Evolutionary conservation across 1,140 invertebrate genomes (phyloP), one percentile per base, ranked within the genome.

Genomic region (Aphis gossypii): DNA sequence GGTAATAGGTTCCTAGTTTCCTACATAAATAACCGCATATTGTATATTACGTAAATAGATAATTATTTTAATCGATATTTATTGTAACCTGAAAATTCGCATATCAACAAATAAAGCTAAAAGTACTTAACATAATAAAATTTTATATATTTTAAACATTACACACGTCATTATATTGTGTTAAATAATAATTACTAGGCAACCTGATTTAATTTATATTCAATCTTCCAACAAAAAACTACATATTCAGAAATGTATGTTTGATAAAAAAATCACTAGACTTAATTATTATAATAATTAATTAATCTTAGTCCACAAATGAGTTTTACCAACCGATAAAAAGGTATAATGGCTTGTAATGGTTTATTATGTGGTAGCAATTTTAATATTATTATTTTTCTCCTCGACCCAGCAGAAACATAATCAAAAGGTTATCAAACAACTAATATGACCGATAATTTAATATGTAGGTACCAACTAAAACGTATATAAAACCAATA

Each of bases 361-460:
- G 60, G 60, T n/a, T 76, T 76, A n/a, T 76, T n/a, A 76, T 76
- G 30, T n/a, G 60, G 60, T 76, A 76, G 60, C 14, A 41, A 41
- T 4, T 76, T 76, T 76, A 76, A 76, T 76, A 76, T n/a, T 76
- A 76, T 76, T 76, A 76, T 76, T 76, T 76, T 76, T 76, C 30
- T 76, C 60, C 60, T 76, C 60, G 60, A 76, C 60, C 30, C 60
- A 76, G 60, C 14, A 76, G n/a, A 76, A 76, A 76, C 4, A 76
- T n/a, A 76, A 76, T 76, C n/a, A n/a, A 76, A 89, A 89, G 87
- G 87, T 89, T 89, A 89, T 89, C 87, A 35, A 56, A 76, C 5
- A 76, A 76, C 30, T 76, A 76, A 46, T 56, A 38, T 21, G 35
- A 89, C 48, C 87, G 87, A 89, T 56, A 38, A 89, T 35, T 54